These are phyloP conservation scores for Dexiosoma caninum DNA, from an alignment of 2,888 invertebrate genomes.

Conservation along the genomic window DNA sequence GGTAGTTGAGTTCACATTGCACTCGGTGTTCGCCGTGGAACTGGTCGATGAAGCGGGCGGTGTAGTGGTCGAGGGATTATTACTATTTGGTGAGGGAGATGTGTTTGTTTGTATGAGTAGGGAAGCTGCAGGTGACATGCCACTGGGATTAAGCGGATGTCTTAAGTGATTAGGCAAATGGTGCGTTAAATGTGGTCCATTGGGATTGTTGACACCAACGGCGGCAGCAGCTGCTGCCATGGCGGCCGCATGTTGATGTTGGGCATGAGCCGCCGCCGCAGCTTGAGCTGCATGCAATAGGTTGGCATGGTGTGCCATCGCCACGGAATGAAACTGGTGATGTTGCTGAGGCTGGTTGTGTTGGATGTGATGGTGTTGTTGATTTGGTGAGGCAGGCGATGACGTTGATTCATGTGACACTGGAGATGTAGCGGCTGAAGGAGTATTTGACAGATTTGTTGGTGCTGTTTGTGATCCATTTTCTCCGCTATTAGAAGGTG, in stretches of 20 bases:
- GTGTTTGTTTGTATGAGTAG: conserved; percentile 52
- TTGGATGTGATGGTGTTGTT: conserved; percentile 45
- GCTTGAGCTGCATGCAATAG: conserved; percentile 73
- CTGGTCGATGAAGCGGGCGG: conserved; percentile 70
- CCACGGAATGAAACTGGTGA: conserved; percentile 67
- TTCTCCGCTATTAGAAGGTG: conserved; percentile 68
- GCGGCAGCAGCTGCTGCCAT: conserved; percentile 67
- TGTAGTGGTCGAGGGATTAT: conserved; percentile 62
- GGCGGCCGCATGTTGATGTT: conserved; percentile 71
- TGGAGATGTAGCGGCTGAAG: conserved; percentile 73
- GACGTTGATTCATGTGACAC: conserved; percentile 71
- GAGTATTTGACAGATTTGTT: conserved; percentile 74
- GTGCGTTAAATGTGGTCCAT: conserved; percentile 52
- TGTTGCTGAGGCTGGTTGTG: conserved; percentile 48
- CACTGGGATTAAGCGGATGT: conserved; percentile 73
- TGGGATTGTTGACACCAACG: conserved; percentile 55
- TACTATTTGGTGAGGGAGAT: conserved; percentile 46
- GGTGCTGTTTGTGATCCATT: conserved; percentile 69
- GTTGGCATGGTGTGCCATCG: conserved; percentile 74
- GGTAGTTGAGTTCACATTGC: conserved; percentile 54
- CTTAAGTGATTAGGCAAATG: conserved; percentile 64
- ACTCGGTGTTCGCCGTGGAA: conserved; percentile 68
- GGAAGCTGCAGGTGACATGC: conserved; percentile 68
- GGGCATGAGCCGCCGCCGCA: conserved; percentile 72
- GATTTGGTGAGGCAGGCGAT: conserved; percentile 69